Evolutionary conservation across 2,888 invertebrate species (phyloP).

Genomic region (Thera obeliscata): DNA sequence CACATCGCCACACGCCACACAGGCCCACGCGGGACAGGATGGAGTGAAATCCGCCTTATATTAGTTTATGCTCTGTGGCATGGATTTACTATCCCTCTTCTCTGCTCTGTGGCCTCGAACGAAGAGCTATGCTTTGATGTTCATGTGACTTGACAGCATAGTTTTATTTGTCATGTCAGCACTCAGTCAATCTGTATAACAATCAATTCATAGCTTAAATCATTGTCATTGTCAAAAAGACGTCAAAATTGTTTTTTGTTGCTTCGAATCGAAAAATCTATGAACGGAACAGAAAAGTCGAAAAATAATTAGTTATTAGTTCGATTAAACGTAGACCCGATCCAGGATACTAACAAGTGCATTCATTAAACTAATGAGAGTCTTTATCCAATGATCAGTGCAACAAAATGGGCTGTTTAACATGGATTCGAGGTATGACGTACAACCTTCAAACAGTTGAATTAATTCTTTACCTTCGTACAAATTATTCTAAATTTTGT

Average conservation of each 20-base stretch:
- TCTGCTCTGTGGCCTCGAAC: too few relatives aligned
- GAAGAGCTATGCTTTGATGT: too few relatives aligned
- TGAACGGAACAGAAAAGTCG: not conserved
- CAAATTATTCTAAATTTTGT: not conserved
- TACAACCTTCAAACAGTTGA: conserved; percentile 48
- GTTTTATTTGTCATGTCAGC: not conserved
- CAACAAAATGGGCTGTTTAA: conserved; percentile 74
- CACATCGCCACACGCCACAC: too few relatives aligned
- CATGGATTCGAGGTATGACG: conserved; percentile 79
- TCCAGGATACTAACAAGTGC: conserved; percentile 10
- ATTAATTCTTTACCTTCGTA: conserved; percentile 13
- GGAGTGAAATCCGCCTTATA: too few relatives aligned
- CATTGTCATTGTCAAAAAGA: not conserved
- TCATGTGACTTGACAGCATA: not conserved
- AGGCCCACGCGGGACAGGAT: too few relatives aligned
- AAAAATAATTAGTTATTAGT: not conserved
- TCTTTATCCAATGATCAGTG: conserved; percentile 53
- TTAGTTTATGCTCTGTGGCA: too few relatives aligned
- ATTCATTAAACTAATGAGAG: conserved; percentile 15
- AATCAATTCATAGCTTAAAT: too few relatives aligned
- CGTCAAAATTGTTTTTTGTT: conserved; percentile 4
- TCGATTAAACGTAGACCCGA: not conserved
- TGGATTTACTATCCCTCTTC: too few relatives aligned
- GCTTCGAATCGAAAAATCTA: not conserved
- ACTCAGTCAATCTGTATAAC: not conserved